phyloP scores from a whole-genome alignment of 35 echinoderm and acorn worm species.

The Ptychodera flava region DNA sequence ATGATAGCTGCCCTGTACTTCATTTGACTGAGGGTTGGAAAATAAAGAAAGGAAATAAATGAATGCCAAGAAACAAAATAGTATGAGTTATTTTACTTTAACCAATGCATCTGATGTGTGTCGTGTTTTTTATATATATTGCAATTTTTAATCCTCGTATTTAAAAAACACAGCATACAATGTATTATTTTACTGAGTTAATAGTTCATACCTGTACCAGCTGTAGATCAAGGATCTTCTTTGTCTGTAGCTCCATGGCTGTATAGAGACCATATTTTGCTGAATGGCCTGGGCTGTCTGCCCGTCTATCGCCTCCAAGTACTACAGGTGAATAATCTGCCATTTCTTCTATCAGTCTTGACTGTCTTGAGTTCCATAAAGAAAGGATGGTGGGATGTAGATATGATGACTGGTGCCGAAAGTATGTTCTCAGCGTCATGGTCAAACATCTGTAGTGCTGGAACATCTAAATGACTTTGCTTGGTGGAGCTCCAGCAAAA shows the following conservation, averaged over 20 bases:
- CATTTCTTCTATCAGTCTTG: conserved; percentile 3
- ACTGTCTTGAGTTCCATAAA: background rate
- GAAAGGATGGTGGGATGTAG: conserved; percentile 3
- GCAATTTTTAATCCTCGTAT: no score
- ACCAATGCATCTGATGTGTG: no score
- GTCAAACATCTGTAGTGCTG: background rate
- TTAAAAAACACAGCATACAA: no score
- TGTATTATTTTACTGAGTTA: no score
- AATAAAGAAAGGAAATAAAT: no score
- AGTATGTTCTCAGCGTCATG: background rate
- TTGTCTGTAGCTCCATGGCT: conserved; percentile 30
- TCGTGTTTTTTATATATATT: no score
- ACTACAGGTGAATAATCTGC: conserved; percentile 34
- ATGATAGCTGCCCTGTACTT: conserved; percentile 29
- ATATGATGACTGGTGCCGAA: background rate
- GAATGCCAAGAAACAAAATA: no score
- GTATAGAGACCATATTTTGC: conserved; percentile 63
- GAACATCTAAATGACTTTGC: conserved; percentile 4
- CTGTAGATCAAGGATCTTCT: conserved; percentile 61
- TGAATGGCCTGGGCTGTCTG: conserved; percentile 69
- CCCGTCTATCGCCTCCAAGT: conserved; percentile 46
- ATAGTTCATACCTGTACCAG: conserved; percentile 49
- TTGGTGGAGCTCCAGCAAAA: conserved; percentile 28
- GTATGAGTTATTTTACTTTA: no score
- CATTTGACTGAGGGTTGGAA: conserved; percentile 45